Evolutionary conservation across 2,797 vertebrate species (phyloP), one percentile per base, ranked within the genome.

Genomic region (Hydrolagus colliei): DNA sequence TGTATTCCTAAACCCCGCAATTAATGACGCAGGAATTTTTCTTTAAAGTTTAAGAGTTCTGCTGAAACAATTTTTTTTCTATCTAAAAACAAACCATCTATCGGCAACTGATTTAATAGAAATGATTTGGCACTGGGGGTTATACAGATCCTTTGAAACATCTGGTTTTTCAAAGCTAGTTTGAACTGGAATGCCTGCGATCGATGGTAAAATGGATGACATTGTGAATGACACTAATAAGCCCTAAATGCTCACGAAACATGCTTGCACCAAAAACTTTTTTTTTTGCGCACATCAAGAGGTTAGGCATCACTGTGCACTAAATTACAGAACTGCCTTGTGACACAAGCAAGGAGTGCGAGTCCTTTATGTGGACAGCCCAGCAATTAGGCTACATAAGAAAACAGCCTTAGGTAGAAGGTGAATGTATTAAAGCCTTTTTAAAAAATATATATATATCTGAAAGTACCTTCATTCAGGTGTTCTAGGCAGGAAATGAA

Each of bases 401-500:
- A 84, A 84, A 84, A 84, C 65, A 84, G 79, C 79, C 79, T 84
- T 41, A 41, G 62, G 65, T 84, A 84, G 79, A 84, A 68, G 79
- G 79, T 84, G 63, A 84, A 27, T 41, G 71, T 84, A 41, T 84
- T 71, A 84, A 84, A 84, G 79, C 65, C 35, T 84, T 71, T 41
- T 82, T 84, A 27, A 27, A 27, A 27, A 27, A 27, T 84, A 68
- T 84, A 3, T 52, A 52, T 52, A 52, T 84, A 71, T 71, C 20
- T 84, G 65, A 84, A 84, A 84, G 71, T 84, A 52, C 71, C 79
- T 84, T 84, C 79, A 71, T 84, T 84, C 65, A 12, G 79, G 65
- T 84, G 35, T 71, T 84, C 71, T 84, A 71, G 79, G 79, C 71
- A 84, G 79, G 79, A 90, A 90, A 88, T 89, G 88, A 89, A 89